These are phyloP conservation scores for Columba livia DNA, from an alignment of 2,113 vertebrate genomes.

Conservation along the genomic window DNA sequence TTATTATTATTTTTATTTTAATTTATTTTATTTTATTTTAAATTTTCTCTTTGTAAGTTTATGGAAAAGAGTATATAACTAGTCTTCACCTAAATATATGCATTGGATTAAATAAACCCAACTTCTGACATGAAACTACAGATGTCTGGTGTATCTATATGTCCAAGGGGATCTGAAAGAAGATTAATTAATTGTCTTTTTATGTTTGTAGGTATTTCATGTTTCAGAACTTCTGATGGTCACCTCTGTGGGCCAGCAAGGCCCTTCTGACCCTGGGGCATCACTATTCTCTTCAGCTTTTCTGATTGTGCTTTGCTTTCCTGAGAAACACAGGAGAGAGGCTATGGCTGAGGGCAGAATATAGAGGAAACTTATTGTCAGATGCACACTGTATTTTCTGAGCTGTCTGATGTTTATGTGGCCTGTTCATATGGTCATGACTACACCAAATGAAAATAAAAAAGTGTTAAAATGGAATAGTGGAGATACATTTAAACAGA, in stretches of 20 bases:
- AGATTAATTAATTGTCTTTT: neutral
- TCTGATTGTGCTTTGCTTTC: neutral
- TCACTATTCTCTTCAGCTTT: neutral
- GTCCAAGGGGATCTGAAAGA: neutral
- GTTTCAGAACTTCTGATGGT: neutral
- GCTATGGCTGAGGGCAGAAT: neutral
- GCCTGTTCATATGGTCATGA: neutral
- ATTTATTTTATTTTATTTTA: neutral
- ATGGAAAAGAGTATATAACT: neutral
- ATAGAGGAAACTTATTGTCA: neutral
- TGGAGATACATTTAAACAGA: neutral
- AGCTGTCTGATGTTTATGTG: neutral
- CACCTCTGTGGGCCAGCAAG: neutral
- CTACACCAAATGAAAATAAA: neutral
- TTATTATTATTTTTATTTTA: neutral
- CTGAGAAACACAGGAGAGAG: neutral
- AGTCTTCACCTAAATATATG: neutral
- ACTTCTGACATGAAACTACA: neutral
- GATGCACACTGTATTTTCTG: neutral
- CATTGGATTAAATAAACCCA: neutral
- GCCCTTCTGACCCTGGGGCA: neutral
- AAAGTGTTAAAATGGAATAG: neutral
- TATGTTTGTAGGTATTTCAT: neutral
- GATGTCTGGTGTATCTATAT: neutral
- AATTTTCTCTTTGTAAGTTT: neutral